Conservation (phyloP, 2,113 vertebrate species). For the Oryzias woworae region DNA sequence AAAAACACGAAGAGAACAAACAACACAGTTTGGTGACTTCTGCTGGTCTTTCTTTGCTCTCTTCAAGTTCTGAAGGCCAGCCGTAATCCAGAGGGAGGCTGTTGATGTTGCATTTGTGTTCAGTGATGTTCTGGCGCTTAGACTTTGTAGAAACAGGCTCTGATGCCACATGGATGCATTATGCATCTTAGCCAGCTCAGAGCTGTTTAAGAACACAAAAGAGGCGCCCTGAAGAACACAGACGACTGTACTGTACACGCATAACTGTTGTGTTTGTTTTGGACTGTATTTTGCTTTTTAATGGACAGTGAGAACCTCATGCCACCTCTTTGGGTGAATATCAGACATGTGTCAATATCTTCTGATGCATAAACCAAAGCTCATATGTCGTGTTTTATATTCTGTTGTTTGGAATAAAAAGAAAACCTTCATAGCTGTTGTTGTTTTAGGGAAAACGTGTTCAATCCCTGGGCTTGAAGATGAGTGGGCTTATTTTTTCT, state of each 20-base stretch:
- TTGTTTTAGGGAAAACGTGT: no score
- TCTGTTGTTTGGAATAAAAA: no score
- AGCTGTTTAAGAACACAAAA: slow-evolving; percentile 37
- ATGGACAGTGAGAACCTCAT: no score
- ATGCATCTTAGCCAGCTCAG: slow-evolving; percentile 41
- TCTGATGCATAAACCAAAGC: no score
- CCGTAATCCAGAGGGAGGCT: slow-evolving; percentile 29
- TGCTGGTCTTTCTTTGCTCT: slow-evolving; percentile 36
- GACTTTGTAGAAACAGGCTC: slow-evolving; percentile 49
- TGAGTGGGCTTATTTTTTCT: no score
- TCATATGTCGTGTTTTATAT: no score
- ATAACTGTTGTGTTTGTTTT: background rate
- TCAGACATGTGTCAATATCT: no score
- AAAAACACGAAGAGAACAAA: slow-evolving; percentile 29
- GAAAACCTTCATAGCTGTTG: no score
- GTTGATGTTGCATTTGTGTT: slow-evolving; percentile 35
- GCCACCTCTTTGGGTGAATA: no score
- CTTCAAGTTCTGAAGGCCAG: slow-evolving; percentile 35
- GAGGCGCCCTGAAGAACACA: slow-evolving; percentile 15
- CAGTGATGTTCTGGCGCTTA: slow-evolving; percentile 59
- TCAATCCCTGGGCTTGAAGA: no score
- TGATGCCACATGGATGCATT: slow-evolving; percentile 41
- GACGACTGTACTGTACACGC: background rate
- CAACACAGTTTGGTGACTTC: slow-evolving; percentile 36
- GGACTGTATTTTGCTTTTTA: no score